Percentiles rank a stretch among this genome's conserved stretches.
Evolutionary conservation across 2,113 vertebrate genomes (phyloP).

Genomic region (Ciconia maguari): DNA sequence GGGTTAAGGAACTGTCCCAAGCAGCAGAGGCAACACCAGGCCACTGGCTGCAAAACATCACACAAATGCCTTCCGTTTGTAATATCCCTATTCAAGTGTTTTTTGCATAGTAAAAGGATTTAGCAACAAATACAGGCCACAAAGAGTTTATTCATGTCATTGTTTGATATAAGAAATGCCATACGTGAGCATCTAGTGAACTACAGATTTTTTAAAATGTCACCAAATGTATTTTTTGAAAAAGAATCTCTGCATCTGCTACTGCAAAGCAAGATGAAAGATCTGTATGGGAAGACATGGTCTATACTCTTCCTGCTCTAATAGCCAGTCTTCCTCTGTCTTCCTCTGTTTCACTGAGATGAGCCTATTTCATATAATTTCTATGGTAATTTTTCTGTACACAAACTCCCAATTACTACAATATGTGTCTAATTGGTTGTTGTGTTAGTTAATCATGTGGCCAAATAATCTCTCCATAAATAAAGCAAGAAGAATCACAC

Average conservation of each 20-base stretch:
- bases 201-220: background rate
- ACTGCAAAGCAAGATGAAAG: background rate
- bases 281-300: background rate
- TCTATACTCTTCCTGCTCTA: background rate
- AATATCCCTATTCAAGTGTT: background rate
- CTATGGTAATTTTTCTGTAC: background rate
- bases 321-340: background rate
- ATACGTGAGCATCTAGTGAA: background rate
- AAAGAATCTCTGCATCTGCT: background rate
- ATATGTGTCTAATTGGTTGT: background rate
- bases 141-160: background rate
- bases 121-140: background rate
- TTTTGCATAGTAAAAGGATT: background rate
- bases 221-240: background rate
- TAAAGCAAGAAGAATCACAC: background rate
- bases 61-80: background rate
- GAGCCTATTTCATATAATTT: background rate
- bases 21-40: background rate
- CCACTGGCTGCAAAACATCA: background rate
- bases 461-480: constrained; percentile 32
- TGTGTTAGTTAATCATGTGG: constrained; percentile 10
- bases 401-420: constrained; percentile 13
- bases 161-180: background rate
- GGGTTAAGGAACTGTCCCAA: background rate
- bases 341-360: background rate